Percentiles rank a stretch among this genome's conserved stretches.
These are phyloP conservation scores for Panopea generosa DNA, from an alignment of 2,888 invertebrate species.

Conservation along the genomic window DNA sequence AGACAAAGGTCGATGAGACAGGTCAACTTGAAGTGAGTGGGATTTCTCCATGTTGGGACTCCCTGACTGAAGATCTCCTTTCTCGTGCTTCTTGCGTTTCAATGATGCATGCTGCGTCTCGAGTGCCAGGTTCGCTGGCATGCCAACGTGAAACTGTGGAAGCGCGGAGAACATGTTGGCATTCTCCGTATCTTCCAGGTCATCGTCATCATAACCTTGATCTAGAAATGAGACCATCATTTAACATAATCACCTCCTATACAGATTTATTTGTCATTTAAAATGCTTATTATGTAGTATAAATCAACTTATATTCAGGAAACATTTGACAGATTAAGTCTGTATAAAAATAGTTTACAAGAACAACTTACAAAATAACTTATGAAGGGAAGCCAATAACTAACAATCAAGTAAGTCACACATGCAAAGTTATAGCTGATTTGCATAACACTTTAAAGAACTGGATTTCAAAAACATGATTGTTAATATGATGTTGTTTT, in stretches of 20 bases:
- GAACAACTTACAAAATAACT: too few relatives aligned
- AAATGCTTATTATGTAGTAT: too few relatives aligned
- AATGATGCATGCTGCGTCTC: conserved; percentile 87
- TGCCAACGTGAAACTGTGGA: conserved; percentile 55
- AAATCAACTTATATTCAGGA: too few relatives aligned
- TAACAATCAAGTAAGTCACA: too few relatives aligned
- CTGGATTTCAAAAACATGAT: too few relatives aligned
- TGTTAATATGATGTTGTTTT: too few relatives aligned
- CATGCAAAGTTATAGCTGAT: too few relatives aligned
- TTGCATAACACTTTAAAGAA: too few relatives aligned
- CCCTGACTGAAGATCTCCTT: conserved; percentile 76
- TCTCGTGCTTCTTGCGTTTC: conserved; percentile 85
- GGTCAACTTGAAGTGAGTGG: conserved; percentile 84
- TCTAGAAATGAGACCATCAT: too few relatives aligned
- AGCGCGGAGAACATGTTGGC: conserved; percentile 76
- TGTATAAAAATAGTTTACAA: too few relatives aligned
- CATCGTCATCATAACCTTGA: conserved; percentile 74
- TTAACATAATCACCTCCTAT: neutral
- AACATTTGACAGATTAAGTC: too few relatives aligned
- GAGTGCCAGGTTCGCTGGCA: conserved; percentile 54
- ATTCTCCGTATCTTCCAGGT: conserved; percentile 80
- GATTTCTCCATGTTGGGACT: conserved; percentile 86
- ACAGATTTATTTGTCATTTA: neutral
- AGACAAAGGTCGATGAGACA: conserved; percentile 84
- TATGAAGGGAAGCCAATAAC: too few relatives aligned